phyloP scores from a whole-genome alignment of 2,797 vertebrate species.

The Pangasius mekongensis region DNA sequence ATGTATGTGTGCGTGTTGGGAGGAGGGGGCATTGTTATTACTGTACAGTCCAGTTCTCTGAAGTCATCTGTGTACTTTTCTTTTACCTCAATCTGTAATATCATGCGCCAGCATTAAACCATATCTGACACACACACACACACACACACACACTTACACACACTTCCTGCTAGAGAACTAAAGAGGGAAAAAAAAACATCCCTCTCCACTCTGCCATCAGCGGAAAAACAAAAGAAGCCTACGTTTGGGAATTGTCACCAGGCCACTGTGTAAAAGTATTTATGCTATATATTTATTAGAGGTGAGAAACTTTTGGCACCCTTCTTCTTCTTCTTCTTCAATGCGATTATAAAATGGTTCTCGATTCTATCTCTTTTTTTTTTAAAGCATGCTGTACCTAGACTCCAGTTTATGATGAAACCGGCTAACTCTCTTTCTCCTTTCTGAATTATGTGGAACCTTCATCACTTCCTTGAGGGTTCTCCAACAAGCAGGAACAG shows the following conservation, averaged over 20 bases:
- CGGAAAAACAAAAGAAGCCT: constrained; percentile 9
- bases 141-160: constrained; percentile 30
- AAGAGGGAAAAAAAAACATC: constrained; percentile 17
- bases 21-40: constrained; percentile 28
- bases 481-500: neutral
- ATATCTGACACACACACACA: constrained; percentile 22
- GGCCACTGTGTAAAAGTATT: neutral
- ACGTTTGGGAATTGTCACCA: neutral
- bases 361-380: neutral
- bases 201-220: neutral
- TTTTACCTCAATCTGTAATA: constrained; percentile 17
- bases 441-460: neutral
- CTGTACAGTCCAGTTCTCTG: constrained; percentile 33
- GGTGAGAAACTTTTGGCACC: neutral
- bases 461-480: neutral
- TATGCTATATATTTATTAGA: neutral
- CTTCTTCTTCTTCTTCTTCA: no score
- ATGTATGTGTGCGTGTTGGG: neutral
- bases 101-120: constrained; percentile 6
- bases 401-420: no score
- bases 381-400: no score
- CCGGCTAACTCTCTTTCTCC: no score
- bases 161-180: constrained; percentile 33
- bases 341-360: neutral
- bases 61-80: constrained; percentile 47